Base-by-base conservation (phyloP, 2,113 vertebrate species). In the Dasyornis broadbenti region DNA sequence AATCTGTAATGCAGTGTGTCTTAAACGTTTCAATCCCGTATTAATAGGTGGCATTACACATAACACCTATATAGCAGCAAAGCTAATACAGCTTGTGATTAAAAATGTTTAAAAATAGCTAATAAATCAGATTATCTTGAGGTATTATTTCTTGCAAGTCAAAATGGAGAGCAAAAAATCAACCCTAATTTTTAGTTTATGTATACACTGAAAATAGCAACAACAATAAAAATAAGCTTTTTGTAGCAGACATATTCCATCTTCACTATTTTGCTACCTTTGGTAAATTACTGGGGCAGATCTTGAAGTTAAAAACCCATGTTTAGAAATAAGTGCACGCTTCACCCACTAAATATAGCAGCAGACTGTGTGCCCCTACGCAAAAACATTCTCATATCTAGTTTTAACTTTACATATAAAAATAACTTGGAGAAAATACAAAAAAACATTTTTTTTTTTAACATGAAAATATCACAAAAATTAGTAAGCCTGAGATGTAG, bases 391-490 rank as follows among this genome's bases (percentile, higher is more conserved):
- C 99, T 99, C 98, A 92, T 98, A 98, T 98, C 98, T 99, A 99
- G 98, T 98, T 99, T 98, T 98, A 99, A 99, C 98, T 98, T 99
- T 98, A 99, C 98, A 98, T 99, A 99, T 98, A 99, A 99, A 99
- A 99, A 99, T 99, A 99, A 99, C 98, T 98, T 98, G 98, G 98
- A 98, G 98, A 99, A 99, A 98, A 98, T 99, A 99, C 98, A 99
- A 99, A 99, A 98, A 98, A 99, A 98, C 98, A 98, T 98, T 99
- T 98, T 99, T 98, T 99, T 98, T 99, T 98, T 98, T 98, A 99
- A 99, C 98, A 99, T 99, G 98, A 99, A 99, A 98, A 99, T 99
- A 99, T 99, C 99, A 99, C 98, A 99, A 99, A 99, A 99, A 99
- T 99, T 98, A 98, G 97, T 98, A 98, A 99, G 99, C 99, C 99